Evolutionary conservation across 1,140 invertebrate species (phyloP).

Genomic region (Brachystomella parvula): DNA sequence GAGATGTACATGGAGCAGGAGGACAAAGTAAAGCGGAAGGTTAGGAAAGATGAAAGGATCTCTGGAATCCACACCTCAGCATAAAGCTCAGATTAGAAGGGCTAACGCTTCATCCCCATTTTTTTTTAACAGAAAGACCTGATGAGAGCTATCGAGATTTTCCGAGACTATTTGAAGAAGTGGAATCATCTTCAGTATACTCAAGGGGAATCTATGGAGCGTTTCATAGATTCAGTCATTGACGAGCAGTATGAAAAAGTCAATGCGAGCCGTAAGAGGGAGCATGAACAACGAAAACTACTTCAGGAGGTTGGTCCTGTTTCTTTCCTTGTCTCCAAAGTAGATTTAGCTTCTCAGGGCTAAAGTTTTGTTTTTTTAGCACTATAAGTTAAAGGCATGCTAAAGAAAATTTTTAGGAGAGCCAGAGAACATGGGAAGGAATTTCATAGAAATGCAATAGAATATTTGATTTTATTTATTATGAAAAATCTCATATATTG

Average conservation of each 20-base stretch:
- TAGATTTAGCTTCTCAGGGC: too few relatives aligned
- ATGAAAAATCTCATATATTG: neutral
- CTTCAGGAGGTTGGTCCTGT: conserved; percentile 20
- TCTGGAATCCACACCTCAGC: too few relatives aligned
- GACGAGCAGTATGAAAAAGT: conserved; percentile 32
- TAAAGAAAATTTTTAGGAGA: conserved; percentile 1
- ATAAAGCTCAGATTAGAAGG: too few relatives aligned
- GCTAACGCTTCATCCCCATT: too few relatives aligned
- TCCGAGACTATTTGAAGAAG: conserved; percentile 28
- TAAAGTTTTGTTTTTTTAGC: too few relatives aligned
- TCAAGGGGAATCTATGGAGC: conserved; percentile 20
- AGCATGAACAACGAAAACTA: conserved; percentile 21
- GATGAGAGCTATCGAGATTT: conserved; percentile 30
- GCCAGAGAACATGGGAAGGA: neutral
- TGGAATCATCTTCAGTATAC: conserved; percentile 24
- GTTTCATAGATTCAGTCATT: conserved; percentile 32
- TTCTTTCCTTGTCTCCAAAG: too few relatives aligned
- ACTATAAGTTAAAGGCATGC: neutral
- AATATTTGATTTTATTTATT: neutral
- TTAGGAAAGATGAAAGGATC: conserved; percentile 2
- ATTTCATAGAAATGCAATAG: neutral
- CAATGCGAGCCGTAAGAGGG: conserved; percentile 15
- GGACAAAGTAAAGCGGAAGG: conserved; percentile 31
- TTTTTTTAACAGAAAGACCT: conserved; percentile 27
- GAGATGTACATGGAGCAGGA: conserved; percentile 29